Conservation (phyloP, 2,888 invertebrate genomes). For the Tetranychus truncatus region DNA sequence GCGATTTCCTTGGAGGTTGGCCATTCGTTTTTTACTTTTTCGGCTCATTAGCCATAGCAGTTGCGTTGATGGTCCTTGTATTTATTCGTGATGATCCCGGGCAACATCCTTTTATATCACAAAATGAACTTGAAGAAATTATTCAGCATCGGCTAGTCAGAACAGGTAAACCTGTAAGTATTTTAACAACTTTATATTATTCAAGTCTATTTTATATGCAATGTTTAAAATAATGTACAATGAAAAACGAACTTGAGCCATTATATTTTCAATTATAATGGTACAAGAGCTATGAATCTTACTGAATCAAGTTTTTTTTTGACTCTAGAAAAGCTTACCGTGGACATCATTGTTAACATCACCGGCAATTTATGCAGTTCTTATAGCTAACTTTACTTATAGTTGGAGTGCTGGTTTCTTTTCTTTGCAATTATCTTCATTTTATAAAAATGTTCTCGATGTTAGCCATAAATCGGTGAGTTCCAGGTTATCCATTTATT, state of each 20-base stretch:
- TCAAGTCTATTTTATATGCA: too few species aligned
- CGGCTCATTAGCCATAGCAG: not conserved
- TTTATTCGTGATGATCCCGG: not conserved
- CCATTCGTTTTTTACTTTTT: not conserved
- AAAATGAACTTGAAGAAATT: not conserved
- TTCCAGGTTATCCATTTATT: not conserved
- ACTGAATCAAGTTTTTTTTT: too few species aligned
- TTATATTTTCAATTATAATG: too few species aligned
- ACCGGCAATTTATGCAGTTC: not conserved
- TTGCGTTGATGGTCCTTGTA: not conserved
- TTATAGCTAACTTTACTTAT: not conserved
- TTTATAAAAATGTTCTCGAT: not conserved
- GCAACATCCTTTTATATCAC: not conserved
- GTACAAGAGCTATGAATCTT: too few species aligned
- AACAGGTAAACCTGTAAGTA: not conserved
- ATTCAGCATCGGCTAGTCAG: not conserved
- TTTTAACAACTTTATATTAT: not conserved
- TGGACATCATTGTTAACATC: not conserved
- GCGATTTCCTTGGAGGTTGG: not conserved
- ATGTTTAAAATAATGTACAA: too few species aligned
- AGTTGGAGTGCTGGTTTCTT: not conserved
- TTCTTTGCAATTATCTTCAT: not conserved
- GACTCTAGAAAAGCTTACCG: not conserved
- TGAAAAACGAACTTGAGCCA: too few species aligned
- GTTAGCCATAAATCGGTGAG: not conserved